A percentile compares a stretch with the other conserved stretches of the same genome.
Conservation (phyloP, 1,140 invertebrate genomes). For the Xylocopa sonorina region DNA sequence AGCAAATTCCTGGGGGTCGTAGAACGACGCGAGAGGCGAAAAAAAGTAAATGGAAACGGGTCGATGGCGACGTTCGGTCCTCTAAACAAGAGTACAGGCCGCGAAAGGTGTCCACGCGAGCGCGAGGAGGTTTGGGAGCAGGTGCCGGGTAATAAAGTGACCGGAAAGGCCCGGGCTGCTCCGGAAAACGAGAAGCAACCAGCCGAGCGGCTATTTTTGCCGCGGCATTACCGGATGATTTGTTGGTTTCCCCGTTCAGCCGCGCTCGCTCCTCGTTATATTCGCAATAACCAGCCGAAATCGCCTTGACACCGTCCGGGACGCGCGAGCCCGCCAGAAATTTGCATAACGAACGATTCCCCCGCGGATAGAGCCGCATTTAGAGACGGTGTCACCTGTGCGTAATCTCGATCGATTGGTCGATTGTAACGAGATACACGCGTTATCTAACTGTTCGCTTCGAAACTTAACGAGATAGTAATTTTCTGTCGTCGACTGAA, state of each 20-base stretch:
- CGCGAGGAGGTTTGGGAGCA: constrained; percentile 61
- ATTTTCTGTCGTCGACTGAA: too few relatives aligned
- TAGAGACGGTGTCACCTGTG: neutral
- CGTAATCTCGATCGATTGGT: neutral
- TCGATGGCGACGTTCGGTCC: neutral
- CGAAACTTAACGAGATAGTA: too few relatives aligned
- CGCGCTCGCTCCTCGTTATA: constrained; percentile 15
- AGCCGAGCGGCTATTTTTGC: constrained; percentile 50
- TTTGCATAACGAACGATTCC: constrained; percentile 38
- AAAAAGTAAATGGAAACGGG: neutral
- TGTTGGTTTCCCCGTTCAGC: constrained; percentile 42
- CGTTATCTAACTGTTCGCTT: too few relatives aligned
- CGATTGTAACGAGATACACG: neutral
- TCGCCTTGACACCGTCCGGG: constrained; percentile 11
- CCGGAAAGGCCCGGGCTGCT: constrained; percentile 43
- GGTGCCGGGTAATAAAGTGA: constrained; percentile 69
- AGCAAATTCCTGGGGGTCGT: too few relatives aligned
- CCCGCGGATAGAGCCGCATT: constrained; percentile 11
- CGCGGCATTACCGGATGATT: constrained; percentile 54
- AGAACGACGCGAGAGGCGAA: too few relatives aligned
- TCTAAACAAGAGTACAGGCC: constrained; percentile 7
- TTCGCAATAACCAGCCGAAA: constrained; percentile 18
- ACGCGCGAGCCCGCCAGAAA: neutral
- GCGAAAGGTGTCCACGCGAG: constrained; percentile 54
- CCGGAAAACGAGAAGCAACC: constrained; percentile 57